Conservation (phyloP, 2,797 vertebrate species). For the Erpetoichthys calabaricus region DNA sequence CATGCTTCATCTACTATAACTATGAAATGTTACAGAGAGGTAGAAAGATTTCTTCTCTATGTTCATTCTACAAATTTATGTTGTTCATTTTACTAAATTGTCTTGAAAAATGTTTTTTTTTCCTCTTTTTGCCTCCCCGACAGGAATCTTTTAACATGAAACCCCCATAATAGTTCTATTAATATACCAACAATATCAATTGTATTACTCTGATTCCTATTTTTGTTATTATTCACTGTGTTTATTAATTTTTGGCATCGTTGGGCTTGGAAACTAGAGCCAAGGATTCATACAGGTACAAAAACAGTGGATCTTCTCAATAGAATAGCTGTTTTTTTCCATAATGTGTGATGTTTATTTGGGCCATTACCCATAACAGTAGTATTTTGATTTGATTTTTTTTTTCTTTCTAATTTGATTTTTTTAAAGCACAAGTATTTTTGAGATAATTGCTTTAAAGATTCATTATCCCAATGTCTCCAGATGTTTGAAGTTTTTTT, state of each 20-base stretch:
- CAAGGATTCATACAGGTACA: slow-evolving; percentile 9
- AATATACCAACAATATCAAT: background rate
- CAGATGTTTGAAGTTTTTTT: background rate
- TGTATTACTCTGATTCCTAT: slow-evolving; percentile 3
- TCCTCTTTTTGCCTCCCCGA: background rate
- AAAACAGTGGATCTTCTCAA: slow-evolving; percentile 1
- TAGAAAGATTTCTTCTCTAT: no score
- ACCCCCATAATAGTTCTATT: background rate
- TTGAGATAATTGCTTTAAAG: slow-evolving; percentile 1
- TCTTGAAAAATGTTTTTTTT: background rate
- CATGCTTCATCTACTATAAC: no score
- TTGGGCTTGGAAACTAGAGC: slow-evolving; percentile 7
- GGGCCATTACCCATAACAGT: slow-evolving; percentile 4
- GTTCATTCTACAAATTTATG: background rate
- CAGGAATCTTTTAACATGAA: background rate
- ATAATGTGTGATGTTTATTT: slow-evolving; percentile 7
- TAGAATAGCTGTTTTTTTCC: background rate
- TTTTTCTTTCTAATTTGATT: background rate
- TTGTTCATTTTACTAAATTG: background rate
- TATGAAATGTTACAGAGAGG: no score
- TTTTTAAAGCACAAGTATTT: slow-evolving; percentile 1
- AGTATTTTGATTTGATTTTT: background rate
- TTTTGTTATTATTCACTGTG: slow-evolving; percentile 7
- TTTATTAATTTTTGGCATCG: slow-evolving; percentile 12
- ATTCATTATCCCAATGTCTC: slow-evolving; percentile 6